Percentiles rank a stretch among this genome's conserved stretches.
phyloP scores from a whole-genome alignment of 2,113 vertebrate species.

The Dromaius novaehollandiae region DNA sequence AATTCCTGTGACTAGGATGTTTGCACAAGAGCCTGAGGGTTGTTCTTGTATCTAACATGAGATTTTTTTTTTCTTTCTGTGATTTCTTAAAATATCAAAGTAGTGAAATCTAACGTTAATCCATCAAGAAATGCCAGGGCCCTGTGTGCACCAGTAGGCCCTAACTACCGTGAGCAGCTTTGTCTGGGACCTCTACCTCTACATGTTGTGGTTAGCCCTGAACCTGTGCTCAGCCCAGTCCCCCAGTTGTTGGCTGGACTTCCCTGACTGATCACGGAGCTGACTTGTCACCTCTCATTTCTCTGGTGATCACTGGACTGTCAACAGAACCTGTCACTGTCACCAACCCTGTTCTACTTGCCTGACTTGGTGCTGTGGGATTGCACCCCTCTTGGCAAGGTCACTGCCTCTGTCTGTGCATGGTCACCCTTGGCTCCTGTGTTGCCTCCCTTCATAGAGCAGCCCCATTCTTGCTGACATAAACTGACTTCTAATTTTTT shows the following conservation, averaged over 20 bases:
- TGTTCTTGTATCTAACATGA: neutral
- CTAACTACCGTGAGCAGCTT: neutral
- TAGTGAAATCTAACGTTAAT: neutral
- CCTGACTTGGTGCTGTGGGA: neutral
- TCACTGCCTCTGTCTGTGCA: neutral
- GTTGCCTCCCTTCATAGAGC: neutral
- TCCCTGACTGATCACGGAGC: neutral
- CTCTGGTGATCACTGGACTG: neutral
- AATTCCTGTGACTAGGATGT: neutral
- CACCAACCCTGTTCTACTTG: neutral
- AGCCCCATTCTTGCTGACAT: neutral
- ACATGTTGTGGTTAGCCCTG: neutral
- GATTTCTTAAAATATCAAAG: neutral
- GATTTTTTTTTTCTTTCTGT: neutral
- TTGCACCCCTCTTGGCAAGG: neutral
- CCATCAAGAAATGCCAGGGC: neutral
- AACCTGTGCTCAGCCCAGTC: neutral
- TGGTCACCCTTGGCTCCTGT: neutral
- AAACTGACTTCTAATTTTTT: too few species aligned
- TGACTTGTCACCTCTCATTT: neutral
- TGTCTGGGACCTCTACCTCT: too few species aligned
- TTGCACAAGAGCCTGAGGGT: neutral
- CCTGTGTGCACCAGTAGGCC: neutral
- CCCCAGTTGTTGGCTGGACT: neutral
- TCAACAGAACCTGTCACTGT: too few species aligned